Conservation (phyloP, 2,888 invertebrate genomes). For the Dicyrtomina minuta region DNA sequence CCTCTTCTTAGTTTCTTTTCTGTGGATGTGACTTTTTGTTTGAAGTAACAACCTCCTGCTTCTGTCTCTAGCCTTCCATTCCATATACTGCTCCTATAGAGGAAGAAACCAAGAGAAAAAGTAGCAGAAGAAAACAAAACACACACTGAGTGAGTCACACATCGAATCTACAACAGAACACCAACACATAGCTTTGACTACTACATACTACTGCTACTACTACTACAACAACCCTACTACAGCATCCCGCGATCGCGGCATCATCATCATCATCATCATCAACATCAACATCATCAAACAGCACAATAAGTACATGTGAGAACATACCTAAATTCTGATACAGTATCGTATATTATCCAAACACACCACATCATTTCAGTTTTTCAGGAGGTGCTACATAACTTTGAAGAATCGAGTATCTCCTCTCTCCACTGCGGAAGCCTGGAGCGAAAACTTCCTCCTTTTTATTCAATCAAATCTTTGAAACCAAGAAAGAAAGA, state of each 20-base stretch:
- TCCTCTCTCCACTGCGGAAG: neutral
- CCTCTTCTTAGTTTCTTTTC: neutral
- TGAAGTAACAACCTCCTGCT: constrained; percentile 37
- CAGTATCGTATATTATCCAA: neutral
- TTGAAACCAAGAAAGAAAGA: neutral
- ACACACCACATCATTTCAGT: neutral
- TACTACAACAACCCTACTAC: neutral
- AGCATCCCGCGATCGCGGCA: neutral
- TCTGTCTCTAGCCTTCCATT: constrained; percentile 34
- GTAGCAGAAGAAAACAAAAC: constrained; percentile 26
- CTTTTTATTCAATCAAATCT: constrained; percentile 15
- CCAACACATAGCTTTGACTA: too few species aligned
- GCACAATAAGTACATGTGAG: neutral
- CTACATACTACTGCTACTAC: too few species aligned
- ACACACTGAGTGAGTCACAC: constrained; percentile 19
- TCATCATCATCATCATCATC: neutral
- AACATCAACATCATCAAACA: neutral
- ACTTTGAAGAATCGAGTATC: too few species aligned
- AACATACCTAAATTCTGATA: constrained; percentile 4
- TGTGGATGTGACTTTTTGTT: constrained; percentile 35
- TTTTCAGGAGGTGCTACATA: too few species aligned
- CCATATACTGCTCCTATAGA: constrained; percentile 17
- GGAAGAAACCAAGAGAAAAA: constrained; percentile 23
- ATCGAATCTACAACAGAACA: neutral
- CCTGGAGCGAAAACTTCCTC: constrained; percentile 14